A percentile compares a stretch with the other conserved stretches of the same genome.
These are phyloP conservation scores for Ypsolopha sequella DNA, from an alignment of 2,888 invertebrate genomes.

Conservation along the genomic window DNA sequence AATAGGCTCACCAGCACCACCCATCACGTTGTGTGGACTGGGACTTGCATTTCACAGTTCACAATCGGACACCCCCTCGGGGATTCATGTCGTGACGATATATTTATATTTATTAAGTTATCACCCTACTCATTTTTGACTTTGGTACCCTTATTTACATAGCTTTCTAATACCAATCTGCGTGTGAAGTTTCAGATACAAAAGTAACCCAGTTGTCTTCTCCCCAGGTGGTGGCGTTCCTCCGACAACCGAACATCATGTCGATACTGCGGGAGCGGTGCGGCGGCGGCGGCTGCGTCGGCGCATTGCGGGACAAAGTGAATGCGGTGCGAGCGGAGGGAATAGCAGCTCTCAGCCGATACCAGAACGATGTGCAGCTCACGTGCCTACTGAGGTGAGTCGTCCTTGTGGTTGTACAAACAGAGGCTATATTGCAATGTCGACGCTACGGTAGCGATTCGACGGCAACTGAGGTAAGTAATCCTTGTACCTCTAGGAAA, in stretches of 20 bases:
- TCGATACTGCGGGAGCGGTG: constrained; percentile 90
- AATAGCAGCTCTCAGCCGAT: constrained; percentile 82
- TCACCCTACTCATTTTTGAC: too few species aligned
- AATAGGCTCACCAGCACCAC: too few species aligned
- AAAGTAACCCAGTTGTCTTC: background rate
- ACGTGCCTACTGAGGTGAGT: constrained; percentile 91
- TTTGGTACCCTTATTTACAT: too few species aligned
- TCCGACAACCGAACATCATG: constrained; percentile 93
- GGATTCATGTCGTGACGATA: too few species aligned
- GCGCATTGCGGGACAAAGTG: constrained; percentile 87
- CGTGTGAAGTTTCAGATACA: too few species aligned
- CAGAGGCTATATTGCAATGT: too few species aligned
- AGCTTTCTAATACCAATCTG: too few species aligned
- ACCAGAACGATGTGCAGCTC: constrained; percentile 94
- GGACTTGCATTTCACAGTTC: too few species aligned
- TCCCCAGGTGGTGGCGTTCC: constrained; percentile 90
- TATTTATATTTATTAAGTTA: too few species aligned
- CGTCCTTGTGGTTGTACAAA: background rate
- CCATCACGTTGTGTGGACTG: too few species aligned
- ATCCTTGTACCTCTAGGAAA: too few species aligned
- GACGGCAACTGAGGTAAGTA: background rate
- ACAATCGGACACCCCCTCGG: too few species aligned
- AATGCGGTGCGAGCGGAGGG: constrained; percentile 92
- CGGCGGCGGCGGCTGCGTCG: constrained; percentile 74
- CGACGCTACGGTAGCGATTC: background rate